phyloP scores from a whole-genome alignment of 1,140 invertebrate species.

The Pseudachorutes palmiensis region DNA sequence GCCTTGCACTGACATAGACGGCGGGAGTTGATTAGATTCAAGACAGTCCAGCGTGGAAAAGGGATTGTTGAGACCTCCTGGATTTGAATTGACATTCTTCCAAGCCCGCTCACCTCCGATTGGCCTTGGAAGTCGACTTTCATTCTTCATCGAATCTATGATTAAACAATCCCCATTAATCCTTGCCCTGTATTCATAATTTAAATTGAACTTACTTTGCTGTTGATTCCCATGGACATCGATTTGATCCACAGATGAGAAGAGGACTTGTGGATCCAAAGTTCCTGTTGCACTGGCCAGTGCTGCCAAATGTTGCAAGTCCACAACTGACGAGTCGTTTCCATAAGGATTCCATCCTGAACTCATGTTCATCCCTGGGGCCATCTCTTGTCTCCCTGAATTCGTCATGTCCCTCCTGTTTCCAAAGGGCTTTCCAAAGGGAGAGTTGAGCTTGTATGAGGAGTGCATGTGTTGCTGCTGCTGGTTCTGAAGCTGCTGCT shows the following conservation, averaged over 20 bases:
- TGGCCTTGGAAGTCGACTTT: slow-evolving; percentile 30
- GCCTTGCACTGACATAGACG: background rate
- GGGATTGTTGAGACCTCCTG: slow-evolving; percentile 8
- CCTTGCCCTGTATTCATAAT: background rate
- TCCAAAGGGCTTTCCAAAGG: slow-evolving; percentile 15
- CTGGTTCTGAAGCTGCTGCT: slow-evolving; percentile 12
- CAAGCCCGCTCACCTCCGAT: slow-evolving; percentile 31
- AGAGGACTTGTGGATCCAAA: slow-evolving; percentile 23
- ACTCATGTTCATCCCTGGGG: background rate
- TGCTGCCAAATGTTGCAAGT: slow-evolving; percentile 28
- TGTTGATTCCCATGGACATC: slow-evolving; percentile 28
- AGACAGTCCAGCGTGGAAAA: slow-evolving; percentile 23
- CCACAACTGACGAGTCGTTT: slow-evolving; percentile 11
- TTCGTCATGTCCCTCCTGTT: slow-evolving; percentile 6
- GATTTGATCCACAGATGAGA: slow-evolving; percentile 16
- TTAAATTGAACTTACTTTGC: slow-evolving; percentile 17
- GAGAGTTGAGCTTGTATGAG: background rate
- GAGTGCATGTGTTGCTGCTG: slow-evolving; percentile 19
- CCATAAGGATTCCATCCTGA: slow-evolving; percentile 17
- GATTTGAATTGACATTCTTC: slow-evolving; percentile 23
- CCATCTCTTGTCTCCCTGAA: slow-evolving; percentile 15
- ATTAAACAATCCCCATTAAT: background rate
- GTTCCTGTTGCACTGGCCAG: slow-evolving; percentile 22
- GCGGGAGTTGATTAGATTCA: slow-evolving; percentile 13
- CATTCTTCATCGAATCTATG: background rate